phyloP scores from a whole-genome alignment of 1,140 invertebrate genomes.

The Lepidostoma basale region DNA sequence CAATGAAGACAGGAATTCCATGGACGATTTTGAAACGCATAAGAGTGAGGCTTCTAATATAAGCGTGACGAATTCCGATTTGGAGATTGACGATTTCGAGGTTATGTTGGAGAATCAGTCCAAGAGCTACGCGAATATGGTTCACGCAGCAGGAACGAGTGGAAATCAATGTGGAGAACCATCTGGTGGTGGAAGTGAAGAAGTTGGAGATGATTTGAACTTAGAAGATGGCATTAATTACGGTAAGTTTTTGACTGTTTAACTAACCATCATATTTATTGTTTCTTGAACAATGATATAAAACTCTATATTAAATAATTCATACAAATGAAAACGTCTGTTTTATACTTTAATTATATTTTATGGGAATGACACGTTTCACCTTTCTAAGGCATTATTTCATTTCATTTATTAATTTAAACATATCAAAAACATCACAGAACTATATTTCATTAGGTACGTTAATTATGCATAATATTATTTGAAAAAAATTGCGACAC shows the following conservation, averaged over 20 bases:
- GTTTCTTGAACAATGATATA: too few relatives aligned
- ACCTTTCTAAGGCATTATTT: too few relatives aligned
- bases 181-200: background rate
- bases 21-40: background rate
- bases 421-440: too few relatives aligned
- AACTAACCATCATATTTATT: too few relatives aligned
- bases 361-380: too few relatives aligned
- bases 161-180: background rate
- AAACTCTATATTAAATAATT: too few relatives aligned
- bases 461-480: too few relatives aligned
- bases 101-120: slow-evolving; percentile 3
- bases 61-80: slow-evolving; percentile 19
- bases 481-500: too few relatives aligned
- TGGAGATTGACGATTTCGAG: slow-evolving; percentile 27
- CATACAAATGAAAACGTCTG: too few relatives aligned
- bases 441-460: too few relatives aligned
- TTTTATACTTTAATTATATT: too few relatives aligned
- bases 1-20: background rate
- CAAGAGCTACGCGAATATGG: background rate
- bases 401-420: background rate
- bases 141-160: background rate
- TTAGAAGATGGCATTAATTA: slow-evolving; percentile 14
- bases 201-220: background rate
- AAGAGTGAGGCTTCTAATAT: slow-evolving; percentile 16
- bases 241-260: too few relatives aligned